These are phyloP conservation scores for Discoglossus pictus DNA, from an alignment of 2,797 vertebrate species.

Conservation along the genomic window DNA sequence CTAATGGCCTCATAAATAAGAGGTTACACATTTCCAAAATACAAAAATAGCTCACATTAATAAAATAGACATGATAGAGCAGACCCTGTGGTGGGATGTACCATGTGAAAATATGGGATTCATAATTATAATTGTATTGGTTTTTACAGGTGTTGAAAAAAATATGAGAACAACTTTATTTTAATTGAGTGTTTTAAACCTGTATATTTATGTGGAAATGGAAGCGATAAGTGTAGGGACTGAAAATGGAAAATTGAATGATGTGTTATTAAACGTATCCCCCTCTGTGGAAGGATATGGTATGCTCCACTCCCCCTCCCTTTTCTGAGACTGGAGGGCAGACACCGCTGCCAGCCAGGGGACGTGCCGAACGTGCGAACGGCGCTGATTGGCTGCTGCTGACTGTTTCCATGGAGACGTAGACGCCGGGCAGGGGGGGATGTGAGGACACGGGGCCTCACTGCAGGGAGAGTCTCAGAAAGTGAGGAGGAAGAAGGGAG, in stretches of 20 bases:
- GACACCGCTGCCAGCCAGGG: slow-evolving; percentile 38
- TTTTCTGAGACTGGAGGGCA: slow-evolving; percentile 39
- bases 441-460: slow-evolving; percentile 10
- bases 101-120: slow-evolving; percentile 3
- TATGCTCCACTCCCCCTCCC: slow-evolving; percentile 4
- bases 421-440: slow-evolving; percentile 35
- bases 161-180: no score
- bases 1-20: slow-evolving; percentile 41
- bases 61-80: slow-evolving; percentile 27
- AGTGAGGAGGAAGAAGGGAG: no score
- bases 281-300: not conserved
- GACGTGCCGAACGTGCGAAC: slow-evolving; percentile 43
- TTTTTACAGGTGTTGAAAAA: no score
- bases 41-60: slow-evolving; percentile 44
- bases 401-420: slow-evolving; percentile 16
- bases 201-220: no score
- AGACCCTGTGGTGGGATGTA: not conserved
- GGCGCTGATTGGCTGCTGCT: slow-evolving; percentile 30
- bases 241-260: not conserved
- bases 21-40: not conserved
- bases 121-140: no score
- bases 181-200: no score
- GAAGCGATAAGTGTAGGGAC: not conserved
- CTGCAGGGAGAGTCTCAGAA: no score
- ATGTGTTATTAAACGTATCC: not conserved